phyloP scores from a whole-genome alignment of 2,113 vertebrate species.

The Myotis lucifugus region DNA sequence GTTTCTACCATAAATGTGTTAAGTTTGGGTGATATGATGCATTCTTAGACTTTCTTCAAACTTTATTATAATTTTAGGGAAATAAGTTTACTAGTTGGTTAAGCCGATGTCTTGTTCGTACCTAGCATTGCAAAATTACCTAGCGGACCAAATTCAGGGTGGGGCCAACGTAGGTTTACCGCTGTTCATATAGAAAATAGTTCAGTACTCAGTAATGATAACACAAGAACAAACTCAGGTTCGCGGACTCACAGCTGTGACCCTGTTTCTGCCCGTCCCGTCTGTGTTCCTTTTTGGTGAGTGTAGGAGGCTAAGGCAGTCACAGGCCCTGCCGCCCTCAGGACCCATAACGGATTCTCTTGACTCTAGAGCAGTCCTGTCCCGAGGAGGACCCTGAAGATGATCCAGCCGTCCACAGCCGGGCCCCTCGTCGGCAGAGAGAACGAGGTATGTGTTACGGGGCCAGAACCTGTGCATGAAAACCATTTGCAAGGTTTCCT shows the following conservation, averaged over 20 bases:
- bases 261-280: neutral
- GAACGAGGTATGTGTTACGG: slow-evolving; percentile 82
- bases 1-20: neutral
- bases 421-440: neutral
- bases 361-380: slow-evolving; percentile 65
- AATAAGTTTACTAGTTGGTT: neutral
- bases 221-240: neutral
- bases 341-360: slow-evolving; percentile 3
- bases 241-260: neutral
- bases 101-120: neutral
- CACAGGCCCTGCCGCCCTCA: neutral
- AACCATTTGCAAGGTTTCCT: neutral
- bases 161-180: neutral
- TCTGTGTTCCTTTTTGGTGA: neutral
- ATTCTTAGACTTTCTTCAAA: slow-evolving; percentile 33
- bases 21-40: neutral
- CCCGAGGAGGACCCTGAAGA: neutral
- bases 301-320: neutral
- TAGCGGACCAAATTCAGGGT: neutral
- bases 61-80: slow-evolving; percentile 8
- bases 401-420: neutral
- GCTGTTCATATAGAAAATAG: neutral
- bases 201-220: neutral
- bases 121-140: neutral
- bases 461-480: neutral